phyloP scores from a whole-genome alignment of 2,113 vertebrate genomes.

The Lanius collurio region DNA sequence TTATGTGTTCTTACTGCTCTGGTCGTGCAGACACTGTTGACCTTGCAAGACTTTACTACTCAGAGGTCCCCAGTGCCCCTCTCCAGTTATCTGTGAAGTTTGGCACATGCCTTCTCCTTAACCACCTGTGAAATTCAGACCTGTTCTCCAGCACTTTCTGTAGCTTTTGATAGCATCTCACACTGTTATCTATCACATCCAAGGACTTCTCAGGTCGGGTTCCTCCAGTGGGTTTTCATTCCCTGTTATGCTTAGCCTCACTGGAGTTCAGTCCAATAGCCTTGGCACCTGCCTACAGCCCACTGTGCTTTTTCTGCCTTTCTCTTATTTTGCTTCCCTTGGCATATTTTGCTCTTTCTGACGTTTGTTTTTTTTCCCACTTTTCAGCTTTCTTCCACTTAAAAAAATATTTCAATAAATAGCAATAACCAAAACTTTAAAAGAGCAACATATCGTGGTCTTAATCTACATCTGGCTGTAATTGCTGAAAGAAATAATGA shows the following conservation, averaged over 20 bases:
- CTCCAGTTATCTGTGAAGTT: background rate
- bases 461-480: background rate
- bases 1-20: background rate
- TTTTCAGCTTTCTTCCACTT: background rate
- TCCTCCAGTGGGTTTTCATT: background rate
- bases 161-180: background rate
- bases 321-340: background rate
- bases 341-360: background rate
- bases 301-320: background rate
- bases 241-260: background rate
- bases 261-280: background rate
- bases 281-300: background rate
- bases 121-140: background rate
- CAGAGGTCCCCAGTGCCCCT: background rate
- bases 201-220: background rate
- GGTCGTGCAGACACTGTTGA: background rate
- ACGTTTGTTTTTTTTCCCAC: background rate
- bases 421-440: background rate
- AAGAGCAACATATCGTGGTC: background rate
- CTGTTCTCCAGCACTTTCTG: background rate
- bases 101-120: background rate
- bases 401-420: background rate
- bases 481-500: background rate
- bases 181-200: background rate
- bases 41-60: background rate